Evolutionary conservation across 2,113 vertebrate genomes (phyloP).

Genomic region (Hippocampus comes): DNA sequence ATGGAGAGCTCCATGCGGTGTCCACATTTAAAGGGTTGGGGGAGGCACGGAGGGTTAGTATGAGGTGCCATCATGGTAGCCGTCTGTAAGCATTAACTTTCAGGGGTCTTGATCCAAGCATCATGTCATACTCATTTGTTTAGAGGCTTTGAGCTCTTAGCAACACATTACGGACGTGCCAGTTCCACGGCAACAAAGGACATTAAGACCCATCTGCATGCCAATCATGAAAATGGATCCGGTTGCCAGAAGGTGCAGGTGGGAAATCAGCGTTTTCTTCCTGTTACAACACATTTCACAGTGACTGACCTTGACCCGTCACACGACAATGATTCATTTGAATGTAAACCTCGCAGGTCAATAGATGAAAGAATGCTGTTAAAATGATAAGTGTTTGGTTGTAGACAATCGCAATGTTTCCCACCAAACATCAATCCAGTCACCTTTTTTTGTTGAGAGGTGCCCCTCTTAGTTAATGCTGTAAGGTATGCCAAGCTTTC

Average conservation of each 20-base stretch:
- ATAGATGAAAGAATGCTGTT: background rate
- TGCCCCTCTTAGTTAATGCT: background rate
- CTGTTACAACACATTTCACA: constrained; percentile 4
- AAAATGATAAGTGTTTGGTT: background rate
- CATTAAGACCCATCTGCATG: background rate
- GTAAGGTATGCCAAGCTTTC: background rate
- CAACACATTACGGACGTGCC: background rate
- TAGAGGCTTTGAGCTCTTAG: background rate
- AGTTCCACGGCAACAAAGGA: background rate
- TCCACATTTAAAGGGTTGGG: constrained; percentile 18
- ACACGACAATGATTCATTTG: background rate
- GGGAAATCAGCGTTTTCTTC: background rate
- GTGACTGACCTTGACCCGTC: background rate
- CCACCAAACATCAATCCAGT: background rate
- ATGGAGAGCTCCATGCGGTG: constrained; percentile 57
- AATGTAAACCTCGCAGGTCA: background rate
- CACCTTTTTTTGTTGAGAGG: background rate
- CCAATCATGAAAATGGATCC: background rate
- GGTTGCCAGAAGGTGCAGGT: background rate
- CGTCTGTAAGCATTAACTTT: constrained; percentile 37
- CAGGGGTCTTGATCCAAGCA: constrained; percentile 27
- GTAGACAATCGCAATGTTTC: background rate
- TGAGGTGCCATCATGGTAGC: constrained; percentile 33
- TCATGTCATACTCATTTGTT: constrained; percentile 4
- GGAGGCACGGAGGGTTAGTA: constrained; percentile 17